Base-by-base conservation (phyloP, 2,113 vertebrate species). In the Sardina pilchardus region DNA sequence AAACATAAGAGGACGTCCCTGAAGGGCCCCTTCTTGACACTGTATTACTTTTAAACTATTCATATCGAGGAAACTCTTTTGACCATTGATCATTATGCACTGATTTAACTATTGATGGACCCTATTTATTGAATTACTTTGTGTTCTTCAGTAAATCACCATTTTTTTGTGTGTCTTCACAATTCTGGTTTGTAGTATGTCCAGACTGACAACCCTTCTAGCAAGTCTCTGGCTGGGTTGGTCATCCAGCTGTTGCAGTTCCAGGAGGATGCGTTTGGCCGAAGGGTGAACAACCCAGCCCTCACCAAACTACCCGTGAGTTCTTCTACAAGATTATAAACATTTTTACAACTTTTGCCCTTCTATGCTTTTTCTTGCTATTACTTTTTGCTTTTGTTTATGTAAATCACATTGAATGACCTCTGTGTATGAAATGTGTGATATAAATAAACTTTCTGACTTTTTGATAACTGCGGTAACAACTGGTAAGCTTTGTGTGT, bases 281-380 rank as follows among this genome's bases (percentile, higher is more conserved):
- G 98, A 89, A 97, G 98, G 0, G 97, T 99, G 88, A 98, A 97
- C 94, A 99, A 99, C 93, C 97, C 98, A 26, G 97, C 98, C 90
- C 98, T 99, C 90, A 99, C 98, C 85, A 99, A 99, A 91, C 95
- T 99, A 34, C 98, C 98, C 85, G 98, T 99, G 91, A 97, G 97
- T 95, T 83, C 30, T 50, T 24, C 7, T 10, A 17, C 45, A 47
- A 14, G 9, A 47, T 47, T 47, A 12, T 12, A 47, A 47, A 9
- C 6, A 14, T 17, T 19, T 21, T 59, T 59, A 59, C 19, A 21
- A 17, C 26, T 8, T n/a, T n/a, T n/a, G n/a, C n/a, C n/a, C n/a
- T n/a, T n/a, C n/a, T n/a, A n/a, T n/a, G n/a, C n/a, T n/a, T n/a
- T n/a, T n/a, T n/a, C n/a, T n/a, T n/a, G n/a, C n/a, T n/a, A n/a